A percentile compares a stretch with the other conserved stretches of the same genome.
Evolutionary conservation across 2,888 invertebrate species (phyloP).

Genomic region (Danaus chrysippus): DNA sequence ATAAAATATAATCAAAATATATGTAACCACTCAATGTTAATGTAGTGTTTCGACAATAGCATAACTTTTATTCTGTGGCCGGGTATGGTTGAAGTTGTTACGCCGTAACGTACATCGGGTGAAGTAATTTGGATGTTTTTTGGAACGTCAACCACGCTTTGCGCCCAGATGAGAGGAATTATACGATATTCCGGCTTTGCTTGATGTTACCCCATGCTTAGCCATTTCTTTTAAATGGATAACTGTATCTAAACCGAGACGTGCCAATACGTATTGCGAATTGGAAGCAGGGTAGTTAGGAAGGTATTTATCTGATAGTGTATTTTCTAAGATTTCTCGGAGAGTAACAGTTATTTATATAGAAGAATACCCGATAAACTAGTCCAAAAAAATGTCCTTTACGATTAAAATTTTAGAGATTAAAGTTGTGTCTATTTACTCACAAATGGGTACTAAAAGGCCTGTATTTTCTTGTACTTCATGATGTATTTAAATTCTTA

Average conservation of each 20-base stretch:
- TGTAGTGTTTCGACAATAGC: no score
- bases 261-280: neutral
- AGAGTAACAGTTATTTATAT: neutral
- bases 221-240: neutral
- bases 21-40: no score
- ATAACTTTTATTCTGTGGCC: no score
- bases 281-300: no score
- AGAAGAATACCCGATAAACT: neutral
- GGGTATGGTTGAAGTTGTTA: no score
- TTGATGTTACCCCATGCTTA: neutral
- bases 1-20: no score
- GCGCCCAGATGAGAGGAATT: slow-evolving; percentile 1
- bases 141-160: neutral
- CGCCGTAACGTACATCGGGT: no score
- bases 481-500: neutral
- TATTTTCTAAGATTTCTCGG: neutral
- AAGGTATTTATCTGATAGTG: no score
- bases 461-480: neutral
- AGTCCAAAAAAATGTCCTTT: neutral
- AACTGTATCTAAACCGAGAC: neutral
- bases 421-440: slow-evolving; percentile 5
- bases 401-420: neutral
- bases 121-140: no score
- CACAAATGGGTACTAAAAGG: slow-evolving; percentile 5
- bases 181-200: neutral